Evolutionary conservation across 2,113 vertebrate species (phyloP).

Genomic region (Hypomesus transpacificus): DNA sequence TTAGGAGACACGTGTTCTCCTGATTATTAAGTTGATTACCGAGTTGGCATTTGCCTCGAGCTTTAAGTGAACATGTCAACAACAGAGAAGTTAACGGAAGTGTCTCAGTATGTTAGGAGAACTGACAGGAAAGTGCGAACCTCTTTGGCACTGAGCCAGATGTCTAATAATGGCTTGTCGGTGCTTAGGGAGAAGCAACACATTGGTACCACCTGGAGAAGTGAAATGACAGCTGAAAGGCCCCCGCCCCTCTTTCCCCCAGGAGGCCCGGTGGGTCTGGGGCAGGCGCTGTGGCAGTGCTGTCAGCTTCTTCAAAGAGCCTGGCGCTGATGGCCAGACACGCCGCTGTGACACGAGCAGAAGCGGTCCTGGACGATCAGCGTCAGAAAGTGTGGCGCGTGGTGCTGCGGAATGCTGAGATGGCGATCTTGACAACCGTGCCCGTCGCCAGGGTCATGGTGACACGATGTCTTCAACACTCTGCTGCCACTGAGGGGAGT

Average conservation of each 20-base stretch:
- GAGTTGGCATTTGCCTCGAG: constrained; percentile 1
- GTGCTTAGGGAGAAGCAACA: constrained; percentile 35
- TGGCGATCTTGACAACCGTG: neutral
- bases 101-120: constrained; percentile 42
- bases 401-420: neutral
- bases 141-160: constrained; percentile 49
- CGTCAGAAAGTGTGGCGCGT: neutral
- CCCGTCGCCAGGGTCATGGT: neutral
- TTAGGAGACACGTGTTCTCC: constrained; percentile 17
- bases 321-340: constrained; percentile 23
- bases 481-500: neutral
- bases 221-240: constrained; percentile 1
- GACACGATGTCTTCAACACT: neutral
- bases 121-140: constrained; percentile 37
- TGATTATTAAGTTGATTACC: constrained; percentile 26
- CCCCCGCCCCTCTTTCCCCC: constrained; percentile 5
- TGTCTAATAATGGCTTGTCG: constrained; percentile 48
- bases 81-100: constrained; percentile 50
- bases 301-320: constrained; percentile 34
- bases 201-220: constrained; percentile 51
- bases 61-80: constrained; percentile 13
- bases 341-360: neutral
- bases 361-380: constrained; percentile 21
- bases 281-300: constrained; percentile 20
- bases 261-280: constrained; percentile 25